Conservation (phyloP, 2,113 vertebrate species). For the Fulmarus glacialis region DNA sequence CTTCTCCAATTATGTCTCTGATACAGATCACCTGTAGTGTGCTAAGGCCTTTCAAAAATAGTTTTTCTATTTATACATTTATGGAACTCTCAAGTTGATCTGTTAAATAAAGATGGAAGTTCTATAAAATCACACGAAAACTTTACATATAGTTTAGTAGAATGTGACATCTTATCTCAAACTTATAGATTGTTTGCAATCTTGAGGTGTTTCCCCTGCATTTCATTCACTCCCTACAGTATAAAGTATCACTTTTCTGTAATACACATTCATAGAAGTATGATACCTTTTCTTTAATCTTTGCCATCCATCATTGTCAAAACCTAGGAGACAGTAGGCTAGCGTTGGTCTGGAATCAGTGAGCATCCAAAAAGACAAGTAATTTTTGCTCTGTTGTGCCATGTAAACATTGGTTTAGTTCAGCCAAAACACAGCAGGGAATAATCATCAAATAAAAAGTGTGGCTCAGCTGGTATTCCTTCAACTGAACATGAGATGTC, state of each 20-base stretch:
- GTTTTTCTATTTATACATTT: neutral
- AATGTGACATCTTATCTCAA: neutral
- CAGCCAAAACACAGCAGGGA: neutral
- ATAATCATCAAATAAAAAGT: neutral
- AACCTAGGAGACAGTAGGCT: neutral
- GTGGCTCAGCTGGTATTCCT: neutral
- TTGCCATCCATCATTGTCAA: slow-evolving; percentile 34
- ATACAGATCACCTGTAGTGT: neutral
- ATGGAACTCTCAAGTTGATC: neutral
- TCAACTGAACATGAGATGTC: neutral
- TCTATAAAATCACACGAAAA: neutral
- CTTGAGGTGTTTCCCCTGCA: neutral
- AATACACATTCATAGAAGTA: neutral
- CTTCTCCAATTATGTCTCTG: neutral
- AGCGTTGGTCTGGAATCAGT: neutral
- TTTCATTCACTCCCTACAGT: neutral
- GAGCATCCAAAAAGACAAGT: neutral
- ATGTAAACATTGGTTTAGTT: slow-evolving; percentile 22
- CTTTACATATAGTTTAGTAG: neutral
- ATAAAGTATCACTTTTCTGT: neutral
- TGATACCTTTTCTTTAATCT: neutral
- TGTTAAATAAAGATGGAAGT: neutral
- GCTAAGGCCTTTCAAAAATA: neutral
- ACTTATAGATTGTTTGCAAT: neutral
- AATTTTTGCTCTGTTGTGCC: slow-evolving; percentile 30